Percentiles rank a stretch among this genome's conserved stretches.
phyloP scores from a whole-genome alignment of 2,113 vertebrate species.

The Tachysurus fulvidraco region DNA sequence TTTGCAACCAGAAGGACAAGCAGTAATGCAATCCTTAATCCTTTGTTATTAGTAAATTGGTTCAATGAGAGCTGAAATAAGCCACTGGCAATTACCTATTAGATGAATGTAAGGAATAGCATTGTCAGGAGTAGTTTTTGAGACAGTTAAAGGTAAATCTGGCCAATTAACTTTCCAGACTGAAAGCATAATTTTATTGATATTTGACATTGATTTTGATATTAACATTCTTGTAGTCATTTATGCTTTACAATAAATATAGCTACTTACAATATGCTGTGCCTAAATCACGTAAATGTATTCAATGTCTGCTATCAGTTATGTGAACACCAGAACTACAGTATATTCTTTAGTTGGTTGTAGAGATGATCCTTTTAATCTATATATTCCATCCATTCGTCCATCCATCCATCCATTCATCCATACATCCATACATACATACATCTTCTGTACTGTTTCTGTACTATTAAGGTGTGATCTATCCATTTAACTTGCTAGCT shows the following conservation, averaged over 20 bases:
- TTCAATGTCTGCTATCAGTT: not conserved
- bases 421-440: too few relatives aligned
- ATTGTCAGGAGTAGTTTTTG: conserved; percentile 5
- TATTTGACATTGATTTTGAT: not conserved
- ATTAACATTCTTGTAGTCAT: not conserved
- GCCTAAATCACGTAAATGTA: too few relatives aligned
- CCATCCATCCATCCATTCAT: not conserved
- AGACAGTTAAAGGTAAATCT: conserved; percentile 12
- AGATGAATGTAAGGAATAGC: conserved; percentile 14
- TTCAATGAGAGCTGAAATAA: conserved; percentile 15
- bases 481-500: not conserved
- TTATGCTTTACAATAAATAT: not conserved
- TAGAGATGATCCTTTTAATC: not conserved
- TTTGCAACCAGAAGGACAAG: not conserved
- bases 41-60: conserved; percentile 17
- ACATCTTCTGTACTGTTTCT: too few relatives aligned
- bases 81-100: conserved; percentile 13
- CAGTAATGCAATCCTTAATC: conserved; percentile 29
- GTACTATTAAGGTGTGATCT: not conserved
- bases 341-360: not conserved
- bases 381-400: not conserved
- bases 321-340: not conserved
- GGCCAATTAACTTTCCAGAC: not conserved
- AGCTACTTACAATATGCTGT: not conserved
- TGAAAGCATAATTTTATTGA: not conserved